Base-by-base conservation (phyloP, 1,140 invertebrate species). In the Argopecten irradians region DNA sequence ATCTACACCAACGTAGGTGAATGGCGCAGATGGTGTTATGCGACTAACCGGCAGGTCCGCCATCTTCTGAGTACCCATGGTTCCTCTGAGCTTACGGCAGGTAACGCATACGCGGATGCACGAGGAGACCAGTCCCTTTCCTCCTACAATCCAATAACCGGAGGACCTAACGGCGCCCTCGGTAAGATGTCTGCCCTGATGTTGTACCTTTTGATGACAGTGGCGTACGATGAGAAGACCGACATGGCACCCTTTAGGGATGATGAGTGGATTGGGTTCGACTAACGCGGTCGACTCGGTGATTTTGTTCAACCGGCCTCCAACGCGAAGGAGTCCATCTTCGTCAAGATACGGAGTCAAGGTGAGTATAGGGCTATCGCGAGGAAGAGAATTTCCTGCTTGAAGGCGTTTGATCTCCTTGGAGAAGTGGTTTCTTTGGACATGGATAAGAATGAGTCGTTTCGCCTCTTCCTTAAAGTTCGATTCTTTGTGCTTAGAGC, bases 61-160 rank as follows among this genome's bases (percentile, higher is more conserved):
- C 90, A 92, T 91, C n/a, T 87, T 82, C 55, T 90, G 91, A 14
- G 11, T 34, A 11, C 7, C 33, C 0, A 34, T 16, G 34, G 33
- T 82, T 9, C 87, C 90, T 32, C 89, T 32, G 5, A 91, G 87
- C 71, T 41, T 88, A 0, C 34, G 22, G 35, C 89, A 90, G n/a
- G 19, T 85, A n/a, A 88, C 43, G 34, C 86, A 90, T 0, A 91
- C 85, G 85, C 90, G 83, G 28, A 93, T 89, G 0, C 83, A 13
- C 13, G 88, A 88, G 22, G 83, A 84, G n/a, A 93, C 83, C 16
- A 89, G 14, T 33, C 82, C 32, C 28, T 89, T 91, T n/a, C 14
- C 83, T 22, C 89, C 90, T 16, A 90, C 86, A 7, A 93, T 89
- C 92, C 92, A 93, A 43, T 86, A 92, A 39, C 92, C 92, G 16